Evolutionary conservation across 1,140 invertebrate species (phyloP), one percentile per base, ranked within the genome.

Genomic region (Akabosia matsudoensis): DNA sequence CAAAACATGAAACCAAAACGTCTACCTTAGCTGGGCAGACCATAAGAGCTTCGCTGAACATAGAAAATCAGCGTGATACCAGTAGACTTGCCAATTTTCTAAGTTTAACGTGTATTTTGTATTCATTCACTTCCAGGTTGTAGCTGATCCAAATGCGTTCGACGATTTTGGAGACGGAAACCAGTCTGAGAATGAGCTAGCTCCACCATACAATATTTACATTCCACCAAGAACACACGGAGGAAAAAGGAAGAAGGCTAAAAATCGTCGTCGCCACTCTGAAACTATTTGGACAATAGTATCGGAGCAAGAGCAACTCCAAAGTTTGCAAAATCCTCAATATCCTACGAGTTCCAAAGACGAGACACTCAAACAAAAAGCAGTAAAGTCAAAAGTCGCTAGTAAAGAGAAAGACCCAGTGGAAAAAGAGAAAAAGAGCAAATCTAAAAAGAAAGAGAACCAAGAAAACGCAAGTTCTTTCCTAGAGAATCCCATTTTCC

Each of bases 341-440:
- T 67, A 13, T 67, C 2, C 61, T 13, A 56, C 37, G 7, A 45
- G 7, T 61, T 24, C 54, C 16, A 61, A 61, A 14, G 4, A 61
- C 4, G 37, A 61, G 22, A n/a, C 54, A 61, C 4, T 24, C 7
- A 61, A 61, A 61, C 10, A 61, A 7, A 24, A 61, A 7, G 26
- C 16, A 61, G 7, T 22, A 61, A 61, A 61, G 26, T n/a, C n/a
- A n/a, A n/a, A n/a, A n/a, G n/a, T n/a, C n/a, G n/a, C n/a, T n/a
- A n/a, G n/a, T n/a, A n/a, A n/a, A n/a, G n/a, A n/a, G n/a, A n/a
- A n/a, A n/a, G 7, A 45, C 37, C 28, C 98, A 84, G 95, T 98
- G 88, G 37, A 88, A 89, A 80, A 79, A 80, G 83, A 80, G 81
- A 82, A 56, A 16, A 52, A 37, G 0, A 52, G 61, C 31, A 70